These are phyloP conservation scores for Lordiphosa collinella DNA, from an alignment of 1,140 invertebrate genomes.

Conservation along the genomic window DNA sequence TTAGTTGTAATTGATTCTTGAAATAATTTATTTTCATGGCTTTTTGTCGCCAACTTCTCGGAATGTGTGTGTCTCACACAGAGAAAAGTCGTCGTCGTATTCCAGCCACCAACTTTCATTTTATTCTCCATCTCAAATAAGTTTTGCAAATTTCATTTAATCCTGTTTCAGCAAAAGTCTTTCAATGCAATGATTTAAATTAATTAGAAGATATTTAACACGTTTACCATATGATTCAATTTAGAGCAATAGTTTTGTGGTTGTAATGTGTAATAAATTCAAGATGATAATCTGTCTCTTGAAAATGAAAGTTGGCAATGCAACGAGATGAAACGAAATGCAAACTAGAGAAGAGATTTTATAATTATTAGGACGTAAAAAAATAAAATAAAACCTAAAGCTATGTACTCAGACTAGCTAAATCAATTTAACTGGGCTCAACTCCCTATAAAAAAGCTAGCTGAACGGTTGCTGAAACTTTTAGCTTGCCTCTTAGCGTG, in stretches of 20 bases:
- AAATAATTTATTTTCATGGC: conserved; percentile 64
- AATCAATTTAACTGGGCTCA: too few species aligned
- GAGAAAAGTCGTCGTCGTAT: background rate
- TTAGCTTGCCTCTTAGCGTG: too few species aligned
- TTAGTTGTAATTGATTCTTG: conserved; percentile 67
- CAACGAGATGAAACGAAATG: too few species aligned
- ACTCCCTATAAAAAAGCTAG: too few species aligned
- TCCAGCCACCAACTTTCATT: conserved; percentile 6
- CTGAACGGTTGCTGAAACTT: too few species aligned
- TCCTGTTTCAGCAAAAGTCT: conserved; percentile 17
- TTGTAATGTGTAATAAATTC: conserved; percentile 1
- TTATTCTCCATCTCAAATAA: conserved; percentile 14
- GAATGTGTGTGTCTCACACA: background rate
- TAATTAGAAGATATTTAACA: conserved; percentile 36
- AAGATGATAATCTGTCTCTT: background rate
- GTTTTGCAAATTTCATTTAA: conserved; percentile 44
- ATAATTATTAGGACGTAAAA: too few species aligned
- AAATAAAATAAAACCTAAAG: too few species aligned
- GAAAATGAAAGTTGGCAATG: conserved; percentile 3
- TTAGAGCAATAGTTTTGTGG: background rate
- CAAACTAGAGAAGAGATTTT: too few species aligned
- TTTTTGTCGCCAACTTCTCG: conserved; percentile 46
- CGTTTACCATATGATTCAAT: conserved; percentile 21
- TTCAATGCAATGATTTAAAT: conserved; percentile 42
- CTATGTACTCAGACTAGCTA: too few species aligned